Evolutionary conservation across 2,888 invertebrate genomes (phyloP).

Genomic region (Nomada hirtipes): DNA sequence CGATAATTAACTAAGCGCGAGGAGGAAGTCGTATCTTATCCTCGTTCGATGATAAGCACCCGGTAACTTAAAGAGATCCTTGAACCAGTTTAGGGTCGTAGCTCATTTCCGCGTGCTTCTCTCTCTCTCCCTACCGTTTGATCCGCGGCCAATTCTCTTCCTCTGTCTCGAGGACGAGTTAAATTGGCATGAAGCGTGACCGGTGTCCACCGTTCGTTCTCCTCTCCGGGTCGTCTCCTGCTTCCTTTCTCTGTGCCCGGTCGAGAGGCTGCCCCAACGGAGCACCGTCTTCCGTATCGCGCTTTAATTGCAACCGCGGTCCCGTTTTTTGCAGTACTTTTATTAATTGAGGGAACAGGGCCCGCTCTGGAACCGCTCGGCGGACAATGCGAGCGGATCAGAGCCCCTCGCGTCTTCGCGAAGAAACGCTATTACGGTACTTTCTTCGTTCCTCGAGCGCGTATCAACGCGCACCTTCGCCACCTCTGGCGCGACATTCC

Average conservation of each 20-base stretch:
- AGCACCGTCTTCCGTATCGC: conserved; percentile 69
- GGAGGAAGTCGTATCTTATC: background rate
- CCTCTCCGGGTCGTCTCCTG: conserved; percentile 3
- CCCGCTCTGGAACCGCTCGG: conserved; percentile 24
- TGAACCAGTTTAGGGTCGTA: conserved; percentile 11
- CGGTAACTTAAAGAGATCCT: background rate
- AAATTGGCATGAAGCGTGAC: conserved; percentile 83
- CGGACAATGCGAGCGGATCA: conserved; percentile 45
- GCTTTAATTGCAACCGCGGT: conserved; percentile 78
- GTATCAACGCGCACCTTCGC: background rate
- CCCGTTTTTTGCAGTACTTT: conserved; percentile 78
- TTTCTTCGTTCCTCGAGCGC: conserved; percentile 25
- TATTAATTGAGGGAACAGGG: conserved; percentile 74
- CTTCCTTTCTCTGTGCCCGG: conserved; percentile 13
- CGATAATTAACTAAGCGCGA: too few species aligned
- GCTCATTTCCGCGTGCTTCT: conserved; percentile 13
- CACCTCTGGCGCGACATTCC: background rate
- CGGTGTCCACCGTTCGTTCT: conserved; percentile 74
- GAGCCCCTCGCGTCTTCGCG: conserved; percentile 30
- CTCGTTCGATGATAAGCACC: background rate
- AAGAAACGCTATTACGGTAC: conserved; percentile 57
- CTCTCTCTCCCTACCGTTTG: background rate
- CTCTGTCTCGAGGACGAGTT: conserved; percentile 67
- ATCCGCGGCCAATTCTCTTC: conserved; percentile 1
- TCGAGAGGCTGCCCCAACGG: conserved; percentile 27